Conservation (phyloP, 2,797 vertebrate genomes). For the Odontamblyopus lacepedii region DNA sequence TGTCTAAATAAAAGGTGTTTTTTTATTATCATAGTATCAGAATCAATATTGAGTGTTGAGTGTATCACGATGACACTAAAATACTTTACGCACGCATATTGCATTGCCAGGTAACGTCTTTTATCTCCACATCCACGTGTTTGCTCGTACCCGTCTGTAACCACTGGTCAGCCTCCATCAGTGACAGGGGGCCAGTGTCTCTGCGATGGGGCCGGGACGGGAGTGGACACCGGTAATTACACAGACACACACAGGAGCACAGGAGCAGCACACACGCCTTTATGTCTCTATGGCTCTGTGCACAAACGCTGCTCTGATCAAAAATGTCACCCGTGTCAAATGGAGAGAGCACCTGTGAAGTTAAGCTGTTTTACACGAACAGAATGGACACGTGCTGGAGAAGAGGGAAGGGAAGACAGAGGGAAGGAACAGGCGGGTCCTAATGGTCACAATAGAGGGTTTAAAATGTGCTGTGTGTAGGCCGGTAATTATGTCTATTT, state of each 20-base stretch:
- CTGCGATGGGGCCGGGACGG: constrained; percentile 4
- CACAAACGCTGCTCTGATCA: constrained; percentile 18
- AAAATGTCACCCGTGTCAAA: constrained; percentile 10
- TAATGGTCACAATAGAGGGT: constrained; percentile 10
- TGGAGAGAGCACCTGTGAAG: constrained; percentile 1
- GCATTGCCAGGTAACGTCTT: not conserved
- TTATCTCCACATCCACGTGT: not conserved
- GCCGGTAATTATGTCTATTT: too few relatives aligned
- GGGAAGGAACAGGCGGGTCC: not conserved
- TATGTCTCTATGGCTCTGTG: constrained; percentile 8
- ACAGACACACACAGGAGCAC: constrained; percentile 41
- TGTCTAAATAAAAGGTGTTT: too few relatives aligned
- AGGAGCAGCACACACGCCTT: constrained; percentile 37
- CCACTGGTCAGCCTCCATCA: constrained; percentile 25
- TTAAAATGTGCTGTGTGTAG: constrained; percentile 10
- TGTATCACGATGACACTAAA: too few relatives aligned
- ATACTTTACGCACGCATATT: not conserved
- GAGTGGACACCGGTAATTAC: constrained; percentile 56
- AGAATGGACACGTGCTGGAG: not conserved
- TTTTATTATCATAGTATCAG: too few relatives aligned
- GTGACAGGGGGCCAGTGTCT: not conserved
- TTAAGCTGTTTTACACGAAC: not conserved
- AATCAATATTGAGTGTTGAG: too few relatives aligned
- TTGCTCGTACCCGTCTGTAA: constrained; percentile 5
- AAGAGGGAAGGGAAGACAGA: not conserved